Base-by-base conservation (phyloP, 2,888 invertebrate species). In the Argynnis bischoffii region DNA sequence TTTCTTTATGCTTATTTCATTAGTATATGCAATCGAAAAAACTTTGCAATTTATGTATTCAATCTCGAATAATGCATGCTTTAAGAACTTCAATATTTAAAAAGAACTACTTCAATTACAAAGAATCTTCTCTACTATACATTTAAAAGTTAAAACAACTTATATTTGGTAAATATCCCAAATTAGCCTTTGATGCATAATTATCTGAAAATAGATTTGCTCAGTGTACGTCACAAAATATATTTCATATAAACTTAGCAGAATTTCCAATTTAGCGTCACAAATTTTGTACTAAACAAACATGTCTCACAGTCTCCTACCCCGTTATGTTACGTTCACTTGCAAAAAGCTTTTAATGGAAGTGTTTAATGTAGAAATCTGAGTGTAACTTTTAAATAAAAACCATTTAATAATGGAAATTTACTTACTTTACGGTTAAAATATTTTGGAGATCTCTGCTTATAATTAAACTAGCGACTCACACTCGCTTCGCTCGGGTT, bases 271-370 rank as follows among this genome's bases (percentile, higher is more conserved):
- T 59, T 59, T 13, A 1, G 13, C 13, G 16, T 59, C 31, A 31
- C 26, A 48, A 48, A 59, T 59, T 59, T 59, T 48, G 16, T 31
- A 48, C n/a, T 48, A 31, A 48, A 26, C 48, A 59, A 59, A 48
- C 16, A 31, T 59, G 31, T 41, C 35, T 35, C n/a, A 21, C 46
- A 59, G 6, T 48, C 16, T 48, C n/a, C 26, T 47, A n/a, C 5
- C 47, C 26, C 26, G 47, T 16, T 26, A 11, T 2, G 35, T 35
- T 41, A 47, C 11, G n/a, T 15, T 57, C 8, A 47, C 8, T 57
- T n/a, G 48, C 48, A 31, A 16, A n/a, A 26, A 59, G 26, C n/a
- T 26, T 41, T 59, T 48, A 31, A 48, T n/a, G n/a, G 26, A 48
- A 18, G 35, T n/a, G 4, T 6, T n/a, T 26, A 6, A 48, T 5